Evolutionary conservation across 2,888 invertebrate genomes (phyloP).

Genomic region (Nipponacmea schrenckii): DNA sequence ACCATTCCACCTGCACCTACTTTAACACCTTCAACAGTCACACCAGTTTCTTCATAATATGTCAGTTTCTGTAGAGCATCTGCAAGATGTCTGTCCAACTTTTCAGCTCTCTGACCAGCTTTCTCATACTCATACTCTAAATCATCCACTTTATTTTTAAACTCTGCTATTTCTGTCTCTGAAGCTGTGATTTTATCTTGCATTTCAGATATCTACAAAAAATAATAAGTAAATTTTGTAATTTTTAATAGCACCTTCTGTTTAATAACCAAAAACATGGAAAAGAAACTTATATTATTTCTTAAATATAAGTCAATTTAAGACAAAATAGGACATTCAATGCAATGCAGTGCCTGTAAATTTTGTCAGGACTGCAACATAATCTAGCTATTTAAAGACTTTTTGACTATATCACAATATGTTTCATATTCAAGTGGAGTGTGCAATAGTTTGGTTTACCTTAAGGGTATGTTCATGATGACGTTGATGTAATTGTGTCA

Average conservation of each 20-base stretch:
- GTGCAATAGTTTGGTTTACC: constrained; percentile 69
- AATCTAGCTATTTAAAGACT: too few relatives aligned
- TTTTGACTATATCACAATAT: too few relatives aligned
- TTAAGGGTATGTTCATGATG: constrained; percentile 92
- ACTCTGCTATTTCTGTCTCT: constrained; percentile 93
- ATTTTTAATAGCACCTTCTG: not conserved
- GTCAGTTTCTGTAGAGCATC: constrained; percentile 88
- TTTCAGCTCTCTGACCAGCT: constrained; percentile 81
- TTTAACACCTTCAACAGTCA: constrained; percentile 56
- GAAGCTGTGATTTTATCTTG: constrained; percentile 79
- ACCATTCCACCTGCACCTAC: constrained; percentile 54
- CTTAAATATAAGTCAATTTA: too few relatives aligned
- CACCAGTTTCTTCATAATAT: constrained; percentile 61
- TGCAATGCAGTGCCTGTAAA: too few relatives aligned
- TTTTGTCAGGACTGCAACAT: too few relatives aligned
- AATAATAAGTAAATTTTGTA: not conserved
- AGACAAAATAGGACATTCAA: too few relatives aligned
- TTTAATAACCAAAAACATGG: not conserved
- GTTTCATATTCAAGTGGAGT: too few relatives aligned
- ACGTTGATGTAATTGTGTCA: constrained; percentile 90
- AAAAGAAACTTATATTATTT: too few relatives aligned
- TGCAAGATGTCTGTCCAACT: constrained; percentile 89
- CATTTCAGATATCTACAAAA: constrained; percentile 72
- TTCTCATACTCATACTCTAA: constrained; percentile 76
- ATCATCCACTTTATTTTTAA: constrained; percentile 96